Conservation (phyloP, 30 jellyfish, hydroid and myxozoan genomes). For the Hydractinia symbiolongicarpus region DNA sequence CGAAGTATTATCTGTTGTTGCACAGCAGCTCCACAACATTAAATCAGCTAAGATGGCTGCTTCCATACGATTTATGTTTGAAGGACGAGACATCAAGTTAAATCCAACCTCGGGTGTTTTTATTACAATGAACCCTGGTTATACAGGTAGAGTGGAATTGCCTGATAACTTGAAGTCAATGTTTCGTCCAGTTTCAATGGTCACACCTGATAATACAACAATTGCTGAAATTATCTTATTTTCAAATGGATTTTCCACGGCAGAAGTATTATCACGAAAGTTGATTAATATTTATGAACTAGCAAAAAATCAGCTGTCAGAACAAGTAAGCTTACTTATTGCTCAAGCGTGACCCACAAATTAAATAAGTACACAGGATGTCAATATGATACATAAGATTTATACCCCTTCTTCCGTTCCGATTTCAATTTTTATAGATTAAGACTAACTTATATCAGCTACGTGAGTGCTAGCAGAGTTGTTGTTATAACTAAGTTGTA, state of each 20-base stretch:
- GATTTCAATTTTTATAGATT: no score
- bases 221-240: slow-evolving; percentile 71
- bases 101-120: slow-evolving; percentile 77
- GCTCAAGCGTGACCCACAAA: neutral
- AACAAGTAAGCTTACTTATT: slow-evolving; percentile 43
- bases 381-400: no score
- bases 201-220: slow-evolving; percentile 59
- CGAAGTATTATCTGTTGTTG: slow-evolving; percentile 86
- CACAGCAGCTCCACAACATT: slow-evolving; percentile 72
- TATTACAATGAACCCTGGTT: slow-evolving; percentile 85
- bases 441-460: no score
- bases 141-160: slow-evolving; percentile 79
- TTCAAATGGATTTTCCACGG: slow-evolving; percentile 70
- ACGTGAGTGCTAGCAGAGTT: no score
- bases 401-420: no score
- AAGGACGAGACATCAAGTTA: slow-evolving; percentile 62
- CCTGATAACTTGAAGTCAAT: slow-evolving; percentile 83
- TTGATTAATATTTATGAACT: slow-evolving; percentile 62
- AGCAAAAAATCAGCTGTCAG: slow-evolving; percentile 69
- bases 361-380: no score
- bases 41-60: slow-evolving; percentile 56
- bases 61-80: slow-evolving; percentile 71
- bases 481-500: no score
- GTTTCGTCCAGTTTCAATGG: slow-evolving; percentile 92
- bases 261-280: slow-evolving; percentile 57